Percentiles rank a stretch among this genome's conserved stretches.
Conservation (phyloP, 1,140 invertebrate genomes). For the Drosophila takahashii region DNA sequence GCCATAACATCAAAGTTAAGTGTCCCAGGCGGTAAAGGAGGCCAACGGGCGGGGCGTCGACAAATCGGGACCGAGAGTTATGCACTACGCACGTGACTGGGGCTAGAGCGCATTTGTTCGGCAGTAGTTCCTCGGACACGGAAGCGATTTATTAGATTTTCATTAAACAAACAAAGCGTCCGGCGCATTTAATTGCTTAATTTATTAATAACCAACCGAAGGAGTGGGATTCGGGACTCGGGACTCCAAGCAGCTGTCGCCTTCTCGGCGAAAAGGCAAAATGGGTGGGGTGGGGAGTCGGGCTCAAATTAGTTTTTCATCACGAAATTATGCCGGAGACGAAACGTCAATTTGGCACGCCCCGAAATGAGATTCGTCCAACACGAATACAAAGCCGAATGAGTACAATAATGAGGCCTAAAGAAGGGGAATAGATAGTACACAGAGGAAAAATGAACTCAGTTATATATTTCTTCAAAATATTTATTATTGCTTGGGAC, state of each 20-base stretch:
- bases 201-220: conserved; percentile 72
- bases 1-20: conserved; percentile 63
- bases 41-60: conserved; percentile 23
- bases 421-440: background rate
- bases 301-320: conserved; percentile 76
- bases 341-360: conserved; percentile 70
- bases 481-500: too few species aligned
- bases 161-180: conserved; percentile 74
- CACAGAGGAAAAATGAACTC: conserved; percentile 9
- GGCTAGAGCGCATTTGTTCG: conserved; percentile 17
- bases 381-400: conserved; percentile 59
- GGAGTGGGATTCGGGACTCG: background rate
- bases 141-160: conserved; percentile 77
- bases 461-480: too few species aligned
- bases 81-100: conserved; percentile 72
- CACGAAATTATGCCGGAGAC: conserved; percentile 63
- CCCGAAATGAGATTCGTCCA: conserved; percentile 51
- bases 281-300: conserved; percentile 9
- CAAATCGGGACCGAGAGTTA: conserved; percentile 54
- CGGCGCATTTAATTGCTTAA: conserved; percentile 78
- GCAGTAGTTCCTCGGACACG: conserved; percentile 43
- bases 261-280: conserved; percentile 3
- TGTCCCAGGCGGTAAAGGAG: conserved; percentile 25
- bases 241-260: conserved; percentile 53
- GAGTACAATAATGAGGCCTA: conserved; percentile 49